These are phyloP conservation scores for Lutraria rhynchaena DNA, from an alignment of 1,140 invertebrate genomes.

Conservation along the genomic window DNA sequence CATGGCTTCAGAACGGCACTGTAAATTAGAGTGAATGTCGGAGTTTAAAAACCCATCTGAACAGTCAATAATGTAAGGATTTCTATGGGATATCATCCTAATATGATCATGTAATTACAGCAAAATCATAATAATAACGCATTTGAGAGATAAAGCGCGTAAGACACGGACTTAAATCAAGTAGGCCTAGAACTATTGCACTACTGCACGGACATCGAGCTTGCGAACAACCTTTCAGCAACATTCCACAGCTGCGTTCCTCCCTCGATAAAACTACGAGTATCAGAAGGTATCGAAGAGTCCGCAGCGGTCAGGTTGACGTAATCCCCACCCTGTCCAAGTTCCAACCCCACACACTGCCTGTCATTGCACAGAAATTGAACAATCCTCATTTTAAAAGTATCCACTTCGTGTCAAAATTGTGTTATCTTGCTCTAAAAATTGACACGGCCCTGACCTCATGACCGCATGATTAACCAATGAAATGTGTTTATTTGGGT, in stretches of 20 bases:
- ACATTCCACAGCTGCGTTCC: slow-evolving; percentile 62
- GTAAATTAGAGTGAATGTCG: too few species aligned
- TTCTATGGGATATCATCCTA: too few species aligned
- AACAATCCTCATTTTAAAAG: slow-evolving; percentile 72
- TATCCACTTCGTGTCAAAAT: slow-evolving; percentile 19
- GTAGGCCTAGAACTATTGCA: too few species aligned
- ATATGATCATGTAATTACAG: too few species aligned
- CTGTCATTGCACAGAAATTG: slow-evolving; percentile 70
- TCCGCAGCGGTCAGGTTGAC: slow-evolving; percentile 72
- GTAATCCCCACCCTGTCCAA: slow-evolving; percentile 70
- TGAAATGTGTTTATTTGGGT: too few species aligned
- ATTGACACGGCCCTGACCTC: background rate
- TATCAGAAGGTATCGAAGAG: slow-evolving; percentile 66
- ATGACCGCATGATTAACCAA: background rate
- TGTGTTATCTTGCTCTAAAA: slow-evolving; percentile 9
- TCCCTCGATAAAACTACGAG: slow-evolving; percentile 73
- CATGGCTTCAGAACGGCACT: too few species aligned
- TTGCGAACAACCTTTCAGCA: slow-evolving; percentile 68
- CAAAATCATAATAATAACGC: too few species aligned
- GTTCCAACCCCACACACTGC: slow-evolving; percentile 69
- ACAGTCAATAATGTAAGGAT: too few species aligned
- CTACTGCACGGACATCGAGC: too few species aligned
- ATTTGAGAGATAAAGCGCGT: too few species aligned
- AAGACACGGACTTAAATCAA: too few species aligned
- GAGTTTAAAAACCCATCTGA: too few species aligned